A percentile compares a stretch with the other conserved stretches of the same genome.
These are phyloP conservation scores for Dyspetes luteomarginatus DNA, from an alignment of 2,888 invertebrate genomes.

Conservation along the genomic window DNA sequence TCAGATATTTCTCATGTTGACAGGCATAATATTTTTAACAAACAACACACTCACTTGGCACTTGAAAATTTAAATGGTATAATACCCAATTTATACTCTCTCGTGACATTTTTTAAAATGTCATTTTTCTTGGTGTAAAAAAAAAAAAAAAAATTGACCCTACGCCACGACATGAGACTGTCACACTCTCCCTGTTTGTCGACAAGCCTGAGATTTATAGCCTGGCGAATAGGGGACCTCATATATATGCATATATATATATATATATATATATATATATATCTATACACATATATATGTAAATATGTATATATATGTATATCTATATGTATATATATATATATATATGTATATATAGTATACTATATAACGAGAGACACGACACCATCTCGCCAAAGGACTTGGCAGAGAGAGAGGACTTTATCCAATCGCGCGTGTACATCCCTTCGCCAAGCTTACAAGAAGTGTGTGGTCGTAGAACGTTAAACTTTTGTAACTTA, in stretches of 20 bases:
- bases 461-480: conserved; percentile 34
- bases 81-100: too few relatives aligned
- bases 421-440: conserved; percentile 57
- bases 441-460: conserved; percentile 39
- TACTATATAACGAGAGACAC: neutral
- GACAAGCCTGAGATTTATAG: conserved; percentile 20
- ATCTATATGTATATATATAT: neutral
- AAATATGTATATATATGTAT: neutral
- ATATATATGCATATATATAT: neutral
- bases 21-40: too few relatives aligned
- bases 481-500: conserved; percentile 60
- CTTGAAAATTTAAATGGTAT: too few relatives aligned
- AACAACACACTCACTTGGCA: too few relatives aligned
- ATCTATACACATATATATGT: neutral
- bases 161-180: too few relatives aligned
- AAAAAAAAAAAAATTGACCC: neutral
- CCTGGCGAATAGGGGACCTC: neutral
- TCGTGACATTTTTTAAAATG: too few relatives aligned
- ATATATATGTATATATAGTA: neutral
- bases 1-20: too few relatives aligned
- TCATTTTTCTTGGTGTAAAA: too few relatives aligned
- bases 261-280: neutral
- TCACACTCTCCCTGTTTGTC: too few relatives aligned
- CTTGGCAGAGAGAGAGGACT: conserved; percentile 32
- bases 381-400: conserved; percentile 21